These are phyloP conservation scores for Ophioninae sp. DNA, from an alignment of 2,888 invertebrate genomes.

Conservation along the genomic window DNA sequence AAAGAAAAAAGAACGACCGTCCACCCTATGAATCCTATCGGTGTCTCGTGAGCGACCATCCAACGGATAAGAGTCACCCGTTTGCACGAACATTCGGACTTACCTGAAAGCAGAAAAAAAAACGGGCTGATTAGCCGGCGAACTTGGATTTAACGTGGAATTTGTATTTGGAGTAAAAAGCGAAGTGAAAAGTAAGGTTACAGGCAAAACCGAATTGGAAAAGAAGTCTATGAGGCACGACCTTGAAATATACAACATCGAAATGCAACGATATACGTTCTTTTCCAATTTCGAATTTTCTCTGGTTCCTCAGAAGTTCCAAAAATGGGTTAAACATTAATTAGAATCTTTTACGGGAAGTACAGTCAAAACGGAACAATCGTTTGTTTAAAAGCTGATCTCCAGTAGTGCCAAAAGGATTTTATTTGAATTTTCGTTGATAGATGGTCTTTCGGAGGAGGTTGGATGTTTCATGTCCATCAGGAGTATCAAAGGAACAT, in stretches of 20 bases:
- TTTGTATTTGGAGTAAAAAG: not conserved
- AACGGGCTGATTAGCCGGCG: not conserved
- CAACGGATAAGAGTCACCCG: slow-evolving; percentile 4
- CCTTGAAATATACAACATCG: not conserved
- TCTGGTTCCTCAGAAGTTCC: too few relatives aligned
- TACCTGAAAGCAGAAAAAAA: slow-evolving; percentile 61
- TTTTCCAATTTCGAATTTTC: not conserved
- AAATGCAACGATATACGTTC: not conserved
- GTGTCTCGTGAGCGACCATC: slow-evolving; percentile 5
- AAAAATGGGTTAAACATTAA: too few relatives aligned
- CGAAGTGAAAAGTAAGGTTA: not conserved
- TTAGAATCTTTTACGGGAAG: too few relatives aligned
- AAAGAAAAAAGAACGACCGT: not conserved
- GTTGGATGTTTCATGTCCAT: too few relatives aligned
- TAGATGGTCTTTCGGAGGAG: too few relatives aligned
- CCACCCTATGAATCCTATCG: slow-evolving; percentile 30
- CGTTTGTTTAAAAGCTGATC: too few relatives aligned
- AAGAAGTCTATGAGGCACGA: not conserved
- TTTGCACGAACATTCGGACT: slow-evolving; percentile 39
- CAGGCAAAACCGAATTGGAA: not conserved
- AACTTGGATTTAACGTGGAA: too few relatives aligned
- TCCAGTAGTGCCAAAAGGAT: too few relatives aligned
- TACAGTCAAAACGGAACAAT: too few relatives aligned
- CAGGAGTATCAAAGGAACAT: too few relatives aligned
- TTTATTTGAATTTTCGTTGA: too few relatives aligned